Conservation (phyloP, 2,113 vertebrate genomes). For the Paraplagusia blochii region DNA sequence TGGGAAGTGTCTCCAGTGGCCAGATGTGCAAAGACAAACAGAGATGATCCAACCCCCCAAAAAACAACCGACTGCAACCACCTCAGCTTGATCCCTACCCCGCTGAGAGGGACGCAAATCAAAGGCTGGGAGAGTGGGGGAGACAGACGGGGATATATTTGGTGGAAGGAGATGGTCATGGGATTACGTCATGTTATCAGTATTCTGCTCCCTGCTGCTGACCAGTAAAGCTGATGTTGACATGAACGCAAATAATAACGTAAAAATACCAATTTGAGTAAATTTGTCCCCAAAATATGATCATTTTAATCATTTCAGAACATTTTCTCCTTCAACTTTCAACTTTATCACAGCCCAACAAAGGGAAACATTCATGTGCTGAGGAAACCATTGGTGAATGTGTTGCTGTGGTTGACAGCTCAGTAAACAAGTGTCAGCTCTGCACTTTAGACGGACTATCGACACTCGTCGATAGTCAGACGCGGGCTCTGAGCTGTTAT, state of each 20-base stretch:
- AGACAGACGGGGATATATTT: no score
- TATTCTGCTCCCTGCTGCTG: no score
- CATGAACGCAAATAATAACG: no score
- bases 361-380: conserved; percentile 2
- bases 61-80: conserved; percentile 51
- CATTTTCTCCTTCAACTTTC: no score
- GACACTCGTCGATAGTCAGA: conserved; percentile 17
- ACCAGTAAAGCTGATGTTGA: no score
- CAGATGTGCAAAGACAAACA: conserved; percentile 72
- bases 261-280: no score
- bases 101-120: conserved; percentile 26
- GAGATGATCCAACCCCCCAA: conserved; percentile 31
- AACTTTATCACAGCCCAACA: conserved; percentile 4
- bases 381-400: conserved; percentile 7
- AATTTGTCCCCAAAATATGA: not conserved
- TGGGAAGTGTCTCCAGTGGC: conserved; percentile 65
- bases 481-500: conserved; percentile 4
- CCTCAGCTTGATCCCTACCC: conserved; percentile 27
- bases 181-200: no score
- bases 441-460: conserved; percentile 12
- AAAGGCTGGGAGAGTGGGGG: no score
- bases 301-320: no score
- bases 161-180: no score
- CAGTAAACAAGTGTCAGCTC: conserved; percentile 38
- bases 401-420: conserved; percentile 19